Percentiles rank a stretch among this genome's conserved stretches.
Conservation (phyloP, 2,888 invertebrate genomes). For the Meghimatium bilineatum region DNA sequence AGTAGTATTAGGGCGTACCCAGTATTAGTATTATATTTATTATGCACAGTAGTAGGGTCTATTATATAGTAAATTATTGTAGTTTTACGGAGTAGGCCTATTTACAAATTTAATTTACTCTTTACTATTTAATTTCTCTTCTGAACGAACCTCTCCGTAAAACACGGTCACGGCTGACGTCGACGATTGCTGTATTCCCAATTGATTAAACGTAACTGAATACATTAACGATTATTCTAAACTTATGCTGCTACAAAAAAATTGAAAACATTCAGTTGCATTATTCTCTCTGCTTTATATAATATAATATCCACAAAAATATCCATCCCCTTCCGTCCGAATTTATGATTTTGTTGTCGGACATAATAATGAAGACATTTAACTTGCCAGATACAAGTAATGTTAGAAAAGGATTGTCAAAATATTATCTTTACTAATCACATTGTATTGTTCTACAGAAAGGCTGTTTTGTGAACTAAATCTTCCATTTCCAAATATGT, state of each 20-base stretch:
- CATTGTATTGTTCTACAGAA: too few species aligned
- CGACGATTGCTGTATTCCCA: background rate
- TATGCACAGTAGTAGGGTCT: too few species aligned
- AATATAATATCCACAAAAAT: background rate
- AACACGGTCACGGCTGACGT: background rate
- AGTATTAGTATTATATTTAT: too few species aligned
- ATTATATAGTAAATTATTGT: too few species aligned
- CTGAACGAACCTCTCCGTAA: too few species aligned
- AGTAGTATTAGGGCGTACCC: too few species aligned
- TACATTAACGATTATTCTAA: background rate
- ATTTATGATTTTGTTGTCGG: background rate
- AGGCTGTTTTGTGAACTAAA: too few species aligned
- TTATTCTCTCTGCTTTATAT: background rate
- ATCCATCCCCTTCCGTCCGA: background rate
- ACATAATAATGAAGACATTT: background rate
- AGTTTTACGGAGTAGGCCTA: too few species aligned
- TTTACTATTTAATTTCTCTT: too few species aligned
- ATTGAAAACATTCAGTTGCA: background rate
- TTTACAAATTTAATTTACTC: background rate
- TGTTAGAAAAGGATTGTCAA: background rate
- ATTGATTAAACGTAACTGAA: background rate
- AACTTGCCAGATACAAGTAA: background rate
- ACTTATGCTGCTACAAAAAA: background rate
- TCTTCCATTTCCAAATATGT: too few species aligned
- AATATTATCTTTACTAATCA: conserved; percentile 1